Percentiles rank a stretch among this genome's conserved stretches.
Evolutionary conservation across 2,113 vertebrate genomes (phyloP).

Genomic region (Chaenogobius annularis): DNA sequence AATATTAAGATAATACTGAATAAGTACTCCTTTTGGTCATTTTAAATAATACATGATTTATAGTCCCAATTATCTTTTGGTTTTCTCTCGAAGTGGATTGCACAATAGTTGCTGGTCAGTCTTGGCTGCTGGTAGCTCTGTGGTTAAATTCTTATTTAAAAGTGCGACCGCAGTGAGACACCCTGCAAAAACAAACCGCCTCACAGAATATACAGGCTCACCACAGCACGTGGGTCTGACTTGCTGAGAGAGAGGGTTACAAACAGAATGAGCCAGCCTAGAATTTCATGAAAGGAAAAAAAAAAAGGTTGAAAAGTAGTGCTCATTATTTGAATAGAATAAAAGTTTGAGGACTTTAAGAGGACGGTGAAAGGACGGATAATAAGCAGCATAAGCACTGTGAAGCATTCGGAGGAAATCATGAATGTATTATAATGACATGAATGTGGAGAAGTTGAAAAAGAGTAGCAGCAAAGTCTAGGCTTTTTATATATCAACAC

Average conservation of each 20-base stretch:
- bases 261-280: slow-evolving; percentile 10
- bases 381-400: slow-evolving; percentile 4
- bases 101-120: slow-evolving; percentile 62
- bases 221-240: slow-evolving; percentile 18
- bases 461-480: neutral
- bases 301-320: slow-evolving; percentile 4
- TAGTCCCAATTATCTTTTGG: slow-evolving; percentile 28
- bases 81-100: slow-evolving; percentile 47
- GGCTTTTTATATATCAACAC: slow-evolving; percentile 65
- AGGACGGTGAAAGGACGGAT: slow-evolving; percentile 15
- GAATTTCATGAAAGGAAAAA: slow-evolving; percentile 4
- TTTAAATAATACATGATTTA: slow-evolving; percentile 14
- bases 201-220: slow-evolving; percentile 20
- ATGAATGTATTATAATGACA: slow-evolving; percentile 16
- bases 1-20: neutral
- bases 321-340: slow-evolving; percentile 18
- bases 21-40: neutral
- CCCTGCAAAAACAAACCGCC: slow-evolving; percentile 13
- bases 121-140: slow-evolving; percentile 49
- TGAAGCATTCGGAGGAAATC: slow-evolving; percentile 29
- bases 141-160: slow-evolving; percentile 48
- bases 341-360: slow-evolving; percentile 23
- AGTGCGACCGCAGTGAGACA: slow-evolving; percentile 38
- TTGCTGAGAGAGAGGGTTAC: slow-evolving; percentile 10
- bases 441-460: slow-evolving; percentile 1